Evolutionary conservation across 2,888 invertebrate genomes (phyloP), one percentile per base, ranked within the genome.

Genomic region (Ctenicera cuprea): DNA sequence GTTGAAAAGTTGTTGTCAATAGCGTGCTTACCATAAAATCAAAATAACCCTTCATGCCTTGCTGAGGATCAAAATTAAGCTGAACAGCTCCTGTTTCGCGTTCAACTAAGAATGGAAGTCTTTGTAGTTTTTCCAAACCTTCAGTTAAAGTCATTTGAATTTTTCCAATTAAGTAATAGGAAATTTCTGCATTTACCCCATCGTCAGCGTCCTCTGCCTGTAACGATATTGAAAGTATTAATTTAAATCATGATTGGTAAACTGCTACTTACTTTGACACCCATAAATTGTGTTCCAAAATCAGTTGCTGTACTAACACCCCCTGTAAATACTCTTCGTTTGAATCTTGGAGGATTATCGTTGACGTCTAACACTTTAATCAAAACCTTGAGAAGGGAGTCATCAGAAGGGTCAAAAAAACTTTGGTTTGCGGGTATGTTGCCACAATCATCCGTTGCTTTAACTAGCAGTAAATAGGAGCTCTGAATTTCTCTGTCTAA

Each of bases 41-140:
- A 84, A 98, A 98, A 86, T 97, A 97, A 45, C 98, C 98, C 85
- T 97, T 97, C 98, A 97, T 97, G 68, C 95, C 95, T 81, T 95
- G 94, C 85, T 97, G 97, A 0, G 98, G 98, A 88, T 97, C 97
- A 84, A 98, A 97, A 87, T 98, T 97, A 3, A 98, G 89, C 72
- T 92, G 92, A 22, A 98, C 92, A 0, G 93, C 93, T 0, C 97
- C 97, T 0, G 94, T 94, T n/a, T 93, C 91, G 45, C 88, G 88
- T 81, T 97, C 93, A 0, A 97, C 92, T 5, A 96, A 87, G 87
- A 97, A 97, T 0, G 97, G 96, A 0, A 93, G 90, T 26, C 92
- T 90, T 41, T 93, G 92, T 64, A 97, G 89, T 83, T 93, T 93
- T 72, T 96, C 96, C 80, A 97, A 87, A 0, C 96, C 96, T 86